Percentiles rank a stretch among this genome's conserved stretches.
phyloP scores from a whole-genome alignment of 1,140 invertebrate species.

The Polypedilum pembai region DNA sequence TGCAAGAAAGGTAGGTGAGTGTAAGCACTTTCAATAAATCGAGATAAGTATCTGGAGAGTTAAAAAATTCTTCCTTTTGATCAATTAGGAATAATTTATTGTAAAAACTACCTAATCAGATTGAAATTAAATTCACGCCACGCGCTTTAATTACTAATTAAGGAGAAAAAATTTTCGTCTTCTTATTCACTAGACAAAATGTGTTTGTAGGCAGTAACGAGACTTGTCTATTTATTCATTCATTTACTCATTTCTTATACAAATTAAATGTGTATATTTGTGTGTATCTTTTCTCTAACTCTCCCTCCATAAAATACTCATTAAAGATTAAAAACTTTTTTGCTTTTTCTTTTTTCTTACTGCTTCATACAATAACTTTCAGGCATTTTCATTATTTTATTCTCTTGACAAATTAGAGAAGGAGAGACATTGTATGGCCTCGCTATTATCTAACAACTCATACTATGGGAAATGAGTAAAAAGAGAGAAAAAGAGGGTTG shows the following conservation, averaged over 20 bases:
- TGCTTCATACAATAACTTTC: neutral
- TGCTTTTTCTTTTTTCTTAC: neutral
- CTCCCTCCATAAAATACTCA: neutral
- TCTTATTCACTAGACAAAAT: too few species aligned
- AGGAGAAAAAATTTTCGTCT: too few species aligned
- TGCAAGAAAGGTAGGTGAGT: too few species aligned
- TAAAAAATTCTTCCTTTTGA: too few species aligned
- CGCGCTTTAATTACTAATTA: too few species aligned
- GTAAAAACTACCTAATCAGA: too few species aligned
- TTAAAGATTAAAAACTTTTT: conserved; percentile 1
- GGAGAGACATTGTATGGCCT: neutral
- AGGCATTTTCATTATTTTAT: neutral
- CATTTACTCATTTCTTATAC: neutral
- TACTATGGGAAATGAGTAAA: neutral
- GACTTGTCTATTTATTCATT: too few species aligned
- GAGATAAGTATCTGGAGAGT: too few species aligned
- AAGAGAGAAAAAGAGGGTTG: neutral
- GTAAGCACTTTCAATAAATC: too few species aligned
- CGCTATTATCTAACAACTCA: neutral
- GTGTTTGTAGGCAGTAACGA: too few species aligned
- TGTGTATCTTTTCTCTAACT: neutral
- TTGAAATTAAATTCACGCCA: too few species aligned
- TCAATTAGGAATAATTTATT: too few species aligned
- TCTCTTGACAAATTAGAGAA: neutral
- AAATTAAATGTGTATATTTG: neutral